Evolutionary conservation across 2,797 vertebrate species (phyloP), one percentile per base, ranked within the genome.

Genomic region (Dallia pectoralis): DNA sequence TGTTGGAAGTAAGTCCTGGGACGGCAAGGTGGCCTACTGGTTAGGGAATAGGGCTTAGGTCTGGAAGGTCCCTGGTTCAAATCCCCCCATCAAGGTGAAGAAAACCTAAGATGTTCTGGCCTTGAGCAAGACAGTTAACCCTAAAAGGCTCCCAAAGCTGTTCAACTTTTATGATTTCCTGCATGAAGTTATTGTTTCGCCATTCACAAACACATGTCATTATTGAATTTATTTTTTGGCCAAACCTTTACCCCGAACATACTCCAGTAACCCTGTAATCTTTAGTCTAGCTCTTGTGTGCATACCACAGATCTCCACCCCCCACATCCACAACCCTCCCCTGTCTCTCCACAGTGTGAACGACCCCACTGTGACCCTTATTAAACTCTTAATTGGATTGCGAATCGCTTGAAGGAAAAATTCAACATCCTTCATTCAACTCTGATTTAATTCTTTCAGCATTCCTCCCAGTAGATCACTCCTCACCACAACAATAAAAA

Each of bases 301-400:
- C 9, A 25, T 4, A 4, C 53, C 22, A n/a, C 51, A 53, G 51
- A 8, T 22, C 19, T 25, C 84, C 63, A 71, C 76, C 76, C 30
- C 61, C 63, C 62, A 56, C 62, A 88, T 83, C 87, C 85, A 85
- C 88, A 92, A 92, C 84, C 90, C 91, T 90, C 92, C 94, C 92
- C 89, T 89, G 91, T 14, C 40, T 44, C 14, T 14, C 14, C 40
- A 11, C 92, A 96, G 94, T 93, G 92, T 91, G 94, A 95, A 95
- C 95, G 93, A 94, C 93, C 93, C 91, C 93, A 95, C 96, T 93
- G 87, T 95, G 95, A 96, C 96, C 95, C 95, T 93, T 94, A 94
- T 94, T 95, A 94, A 95, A 95, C 89, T 90, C 91, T 92, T 97
- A 96, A 97, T 96, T 97, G 96, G 96, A 97, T 96, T 95, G 95